phyloP scores from a whole-genome alignment of 2,113 vertebrate genomes.

The Tachysurus vachellii region DNA sequence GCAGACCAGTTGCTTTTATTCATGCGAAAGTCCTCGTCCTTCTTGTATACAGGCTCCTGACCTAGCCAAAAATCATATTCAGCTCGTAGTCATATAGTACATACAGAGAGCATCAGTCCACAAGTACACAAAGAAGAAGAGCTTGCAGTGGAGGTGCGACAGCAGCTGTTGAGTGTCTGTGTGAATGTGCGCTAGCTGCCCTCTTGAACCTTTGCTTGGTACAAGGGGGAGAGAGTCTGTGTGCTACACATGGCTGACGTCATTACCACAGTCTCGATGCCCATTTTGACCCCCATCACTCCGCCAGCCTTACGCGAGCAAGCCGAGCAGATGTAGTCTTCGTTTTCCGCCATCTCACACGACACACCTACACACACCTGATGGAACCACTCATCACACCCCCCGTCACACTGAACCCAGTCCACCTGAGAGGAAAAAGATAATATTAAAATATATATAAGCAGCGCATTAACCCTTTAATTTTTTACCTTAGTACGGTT shows the following conservation, averaged over 20 bases:
- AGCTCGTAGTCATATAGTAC: not conserved
- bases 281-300: constrained; percentile 33
- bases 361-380: constrained; percentile 96
- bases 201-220: constrained; percentile 81
- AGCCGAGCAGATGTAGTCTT: constrained; percentile 97
- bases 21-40: not conserved
- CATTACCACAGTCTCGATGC: constrained; percentile 65
- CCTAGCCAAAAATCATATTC: not conserved
- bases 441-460: not conserved
- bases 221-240: constrained; percentile 49
- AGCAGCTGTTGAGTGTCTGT: not conserved
- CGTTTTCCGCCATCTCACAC: constrained; percentile 96
- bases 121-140: not conserved
- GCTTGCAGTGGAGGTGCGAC: not conserved
- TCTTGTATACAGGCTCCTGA: not conserved
- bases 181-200: constrained; percentile 79
- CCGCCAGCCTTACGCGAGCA: constrained; percentile 80
- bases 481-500: not conserved
- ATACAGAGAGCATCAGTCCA: not conserved
- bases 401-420: constrained; percentile 98
- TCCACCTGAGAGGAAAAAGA: constrained; percentile 81
- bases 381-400: constrained; percentile 99
- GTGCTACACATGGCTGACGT: constrained; percentile 51
- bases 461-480: too few relatives aligned
- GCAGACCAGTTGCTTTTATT: not conserved